Conservation (phyloP, 2,888 invertebrate species). For the Bhutanitis thaidina region DNA sequence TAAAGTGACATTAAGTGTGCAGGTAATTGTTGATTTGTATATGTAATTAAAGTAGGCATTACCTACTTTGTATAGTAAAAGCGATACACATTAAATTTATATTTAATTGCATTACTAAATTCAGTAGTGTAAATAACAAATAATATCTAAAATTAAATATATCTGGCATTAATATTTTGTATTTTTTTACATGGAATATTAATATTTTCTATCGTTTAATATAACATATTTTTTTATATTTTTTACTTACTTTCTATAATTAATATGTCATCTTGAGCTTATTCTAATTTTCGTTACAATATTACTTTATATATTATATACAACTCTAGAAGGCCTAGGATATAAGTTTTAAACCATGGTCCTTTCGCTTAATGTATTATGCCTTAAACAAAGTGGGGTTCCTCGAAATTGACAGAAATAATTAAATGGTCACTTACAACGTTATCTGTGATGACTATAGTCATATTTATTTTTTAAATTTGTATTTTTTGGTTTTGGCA, state of each 20-base stretch:
- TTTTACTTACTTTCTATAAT: background rate
- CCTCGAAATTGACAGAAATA: constrained; percentile 33
- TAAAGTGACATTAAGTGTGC: too few species aligned
- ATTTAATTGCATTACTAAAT: too few species aligned
- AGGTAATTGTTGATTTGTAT: too few species aligned
- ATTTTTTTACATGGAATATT: background rate
- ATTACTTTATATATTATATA: constrained; percentile 35
- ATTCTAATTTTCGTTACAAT: background rate
- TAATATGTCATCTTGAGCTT: background rate
- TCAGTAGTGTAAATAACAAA: too few species aligned
- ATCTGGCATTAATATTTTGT: too few species aligned
- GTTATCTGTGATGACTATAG: background rate
- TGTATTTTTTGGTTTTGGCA: too few species aligned
- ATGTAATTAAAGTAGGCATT: too few species aligned
- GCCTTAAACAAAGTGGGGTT: constrained; percentile 36
- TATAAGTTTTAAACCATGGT: constrained; percentile 54
- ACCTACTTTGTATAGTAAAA: too few species aligned
- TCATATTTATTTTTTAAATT: too few species aligned
- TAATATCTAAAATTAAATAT: too few species aligned
- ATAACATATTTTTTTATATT: constrained; percentile 5
- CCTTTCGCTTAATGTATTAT: constrained; percentile 45
- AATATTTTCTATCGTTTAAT: background rate
- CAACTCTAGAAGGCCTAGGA: constrained; percentile 60
- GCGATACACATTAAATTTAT: too few species aligned
- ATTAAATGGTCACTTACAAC: constrained; percentile 4